These are phyloP conservation scores for Idaea dimidiata DNA, from an alignment of 2,888 invertebrate genomes.

Conservation along the genomic window DNA sequence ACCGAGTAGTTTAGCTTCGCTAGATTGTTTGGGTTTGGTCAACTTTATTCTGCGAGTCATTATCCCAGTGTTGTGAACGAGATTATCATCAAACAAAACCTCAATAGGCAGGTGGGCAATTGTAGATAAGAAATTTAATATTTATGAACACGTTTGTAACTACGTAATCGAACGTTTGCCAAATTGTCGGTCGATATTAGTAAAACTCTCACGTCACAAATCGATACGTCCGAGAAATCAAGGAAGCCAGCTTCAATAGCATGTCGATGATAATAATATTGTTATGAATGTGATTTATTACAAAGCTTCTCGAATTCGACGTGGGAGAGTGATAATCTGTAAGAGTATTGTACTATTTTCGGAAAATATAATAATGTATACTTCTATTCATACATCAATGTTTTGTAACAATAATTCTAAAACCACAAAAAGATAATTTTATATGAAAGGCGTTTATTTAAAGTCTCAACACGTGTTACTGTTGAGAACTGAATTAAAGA, in stretches of 20 bases:
- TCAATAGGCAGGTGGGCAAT: not conserved
- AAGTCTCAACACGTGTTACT: not conserved
- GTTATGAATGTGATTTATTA: constrained; percentile 59
- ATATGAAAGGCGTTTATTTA: not conserved
- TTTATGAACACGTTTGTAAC: not conserved
- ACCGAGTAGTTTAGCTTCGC: not conserved
- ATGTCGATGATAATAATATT: constrained; percentile 68
- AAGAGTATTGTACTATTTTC: constrained; percentile 58
- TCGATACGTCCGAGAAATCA: constrained; percentile 26
- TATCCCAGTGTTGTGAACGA: constrained; percentile 4
- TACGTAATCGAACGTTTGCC: not conserved
- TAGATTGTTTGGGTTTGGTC: not conserved
- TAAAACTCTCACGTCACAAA: constrained; percentile 21
- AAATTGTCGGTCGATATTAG: not conserved
- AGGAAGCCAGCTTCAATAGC: constrained; percentile 39
- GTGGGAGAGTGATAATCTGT: constrained; percentile 62
- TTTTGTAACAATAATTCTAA: constrained; percentile 30
- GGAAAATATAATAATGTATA: constrained; percentile 46
- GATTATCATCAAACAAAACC: constrained; percentile 11
- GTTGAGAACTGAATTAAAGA: not conserved
- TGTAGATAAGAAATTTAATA: not conserved
- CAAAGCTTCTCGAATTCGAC: constrained; percentile 55
- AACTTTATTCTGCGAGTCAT: not conserved
- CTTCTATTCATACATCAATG: constrained; percentile 46
- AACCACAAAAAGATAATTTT: not conserved